Percentiles rank a stretch among this genome's conserved stretches.
Conservation (phyloP, 2,797 vertebrate species). For the Falco cherrug region DNA sequence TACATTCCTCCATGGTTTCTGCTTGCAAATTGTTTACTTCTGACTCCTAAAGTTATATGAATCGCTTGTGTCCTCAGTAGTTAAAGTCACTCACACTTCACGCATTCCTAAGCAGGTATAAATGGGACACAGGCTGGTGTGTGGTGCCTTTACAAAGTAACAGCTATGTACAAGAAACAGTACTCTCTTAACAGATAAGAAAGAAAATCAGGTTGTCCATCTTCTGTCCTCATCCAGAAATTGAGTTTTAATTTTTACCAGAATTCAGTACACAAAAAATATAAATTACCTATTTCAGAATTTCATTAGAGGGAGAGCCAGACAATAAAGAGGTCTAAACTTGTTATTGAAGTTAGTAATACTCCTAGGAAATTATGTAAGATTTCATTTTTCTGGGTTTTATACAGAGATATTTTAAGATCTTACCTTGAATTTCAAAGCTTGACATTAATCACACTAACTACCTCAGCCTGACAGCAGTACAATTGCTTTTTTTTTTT, state of each 20-base stretch:
- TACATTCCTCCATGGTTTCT: background rate
- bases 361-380: background rate
- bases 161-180: background rate
- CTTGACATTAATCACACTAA: background rate
- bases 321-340: background rate
- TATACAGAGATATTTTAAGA: background rate
- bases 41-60: background rate
- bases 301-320: background rate
- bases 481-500: background rate
- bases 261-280: background rate
- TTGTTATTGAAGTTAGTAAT: background rate
- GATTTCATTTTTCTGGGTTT: background rate
- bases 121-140: constrained; percentile 9
- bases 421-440: background rate
- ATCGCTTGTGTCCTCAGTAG: background rate
- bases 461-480: background rate
- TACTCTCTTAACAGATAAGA: background rate
- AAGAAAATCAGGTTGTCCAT: background rate
- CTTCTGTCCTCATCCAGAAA: background rate
- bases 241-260: background rate
- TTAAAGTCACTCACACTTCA: background rate
- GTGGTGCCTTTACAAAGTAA: background rate
- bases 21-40: constrained; percentile 17
- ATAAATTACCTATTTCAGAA: background rate
- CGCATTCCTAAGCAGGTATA: background rate